A percentile compares a stretch with the other conserved stretches of the same genome.
Evolutionary conservation across 2,113 vertebrate genomes (phyloP).

Genomic region (Leucosticte australis): DNA sequence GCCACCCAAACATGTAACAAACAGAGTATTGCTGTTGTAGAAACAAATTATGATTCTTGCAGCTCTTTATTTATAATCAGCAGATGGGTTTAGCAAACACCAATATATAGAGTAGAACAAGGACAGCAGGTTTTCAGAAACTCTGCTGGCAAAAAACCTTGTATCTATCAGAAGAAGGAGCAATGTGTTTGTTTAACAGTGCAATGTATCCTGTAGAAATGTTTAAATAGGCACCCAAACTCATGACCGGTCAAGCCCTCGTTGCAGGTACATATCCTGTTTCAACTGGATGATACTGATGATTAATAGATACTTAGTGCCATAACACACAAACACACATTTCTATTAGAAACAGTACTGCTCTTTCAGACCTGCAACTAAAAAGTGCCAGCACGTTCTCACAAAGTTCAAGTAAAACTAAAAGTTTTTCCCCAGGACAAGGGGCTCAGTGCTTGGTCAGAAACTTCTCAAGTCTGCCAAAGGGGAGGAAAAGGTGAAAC

Average conservation of each 20-base stretch:
- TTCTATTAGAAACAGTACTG: not conserved
- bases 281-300: not conserved
- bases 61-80: not conserved
- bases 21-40: not conserved
- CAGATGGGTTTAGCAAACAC: not conserved
- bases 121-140: not conserved
- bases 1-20: accelerated
- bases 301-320: not conserved
- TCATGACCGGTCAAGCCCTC: not conserved
- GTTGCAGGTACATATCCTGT: not conserved
- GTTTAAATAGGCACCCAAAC: not conserved
- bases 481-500: not conserved
- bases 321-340: not conserved
- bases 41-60: not conserved
- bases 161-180: not conserved
- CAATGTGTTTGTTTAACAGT: not conserved
- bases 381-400: not conserved
- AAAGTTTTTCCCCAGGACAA: not conserved
- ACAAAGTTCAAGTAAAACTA: not conserved
- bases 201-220: not conserved
- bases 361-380: not conserved
- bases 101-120: not conserved
- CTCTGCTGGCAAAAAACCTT: not conserved
- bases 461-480: not conserved
- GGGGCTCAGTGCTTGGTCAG: not conserved